Evolutionary conservation across 2,797 vertebrate species (phyloP).

Genomic region (Macroramphosus scolopax): DNA sequence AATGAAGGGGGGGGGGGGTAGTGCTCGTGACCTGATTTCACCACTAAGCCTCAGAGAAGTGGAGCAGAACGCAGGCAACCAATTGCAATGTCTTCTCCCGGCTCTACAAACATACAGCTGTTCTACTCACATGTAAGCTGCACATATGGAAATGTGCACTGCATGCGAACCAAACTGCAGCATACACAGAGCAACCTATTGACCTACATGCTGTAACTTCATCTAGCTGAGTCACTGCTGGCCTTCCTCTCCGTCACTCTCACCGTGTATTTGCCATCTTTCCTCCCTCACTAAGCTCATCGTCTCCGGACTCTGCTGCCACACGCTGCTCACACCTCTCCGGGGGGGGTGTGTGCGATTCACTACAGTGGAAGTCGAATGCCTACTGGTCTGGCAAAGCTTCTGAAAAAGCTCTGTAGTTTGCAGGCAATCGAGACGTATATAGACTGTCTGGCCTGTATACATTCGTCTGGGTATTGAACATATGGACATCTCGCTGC

Average conservation of each 20-base stretch:
- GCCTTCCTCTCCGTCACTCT: background rate
- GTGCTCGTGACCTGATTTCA: conserved; percentile 73
- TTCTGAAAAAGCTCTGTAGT: conserved; percentile 18
- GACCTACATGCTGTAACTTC: conserved; percentile 38
- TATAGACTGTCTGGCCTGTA: conserved; percentile 13
- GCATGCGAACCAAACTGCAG: too few relatives aligned
- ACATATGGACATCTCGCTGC: conserved; percentile 10
- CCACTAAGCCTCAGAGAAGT: conserved; percentile 57
- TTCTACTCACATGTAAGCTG: background rate
- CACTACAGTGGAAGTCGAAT: conserved; percentile 21
- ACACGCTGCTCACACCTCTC: background rate
- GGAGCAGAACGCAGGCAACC: conserved; percentile 48
- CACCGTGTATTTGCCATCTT: too few relatives aligned
- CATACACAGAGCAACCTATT: conserved; percentile 10
- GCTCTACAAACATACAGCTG: conserved; percentile 32
- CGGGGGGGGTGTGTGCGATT: background rate
- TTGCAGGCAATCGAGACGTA: conserved; percentile 20
- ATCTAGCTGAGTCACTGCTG: conserved; percentile 52
- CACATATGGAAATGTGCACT: background rate
- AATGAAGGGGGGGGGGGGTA: conserved; percentile 9
- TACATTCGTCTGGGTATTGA: conserved; percentile 26
- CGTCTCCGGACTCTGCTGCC: background rate
- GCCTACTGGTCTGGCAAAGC: conserved; percentile 32
- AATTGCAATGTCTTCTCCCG: conserved; percentile 5
- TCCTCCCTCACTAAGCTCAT: background rate